phyloP scores from a whole-genome alignment of 1,140 invertebrate species.

The Orchestia grillus region DNA sequence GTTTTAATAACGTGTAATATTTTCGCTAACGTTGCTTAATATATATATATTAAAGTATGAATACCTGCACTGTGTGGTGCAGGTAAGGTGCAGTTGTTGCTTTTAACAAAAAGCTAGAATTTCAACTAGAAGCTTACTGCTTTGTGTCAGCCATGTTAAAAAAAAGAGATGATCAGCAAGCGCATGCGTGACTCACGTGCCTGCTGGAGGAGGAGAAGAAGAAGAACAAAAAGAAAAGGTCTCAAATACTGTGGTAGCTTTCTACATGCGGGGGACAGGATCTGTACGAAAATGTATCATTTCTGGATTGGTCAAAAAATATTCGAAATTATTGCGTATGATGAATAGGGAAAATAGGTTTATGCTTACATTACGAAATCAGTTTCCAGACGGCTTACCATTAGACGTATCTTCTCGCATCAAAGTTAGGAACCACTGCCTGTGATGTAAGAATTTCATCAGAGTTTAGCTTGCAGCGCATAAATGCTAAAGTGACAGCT shows the following conservation, averaged over 20 bases:
- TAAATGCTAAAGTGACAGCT: not conserved
- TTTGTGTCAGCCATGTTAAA: not conserved
- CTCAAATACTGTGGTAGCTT: not conserved
- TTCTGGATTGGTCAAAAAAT: not conserved
- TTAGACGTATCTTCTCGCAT: not conserved
- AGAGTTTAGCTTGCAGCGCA: not conserved
- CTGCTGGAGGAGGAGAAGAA: too few species aligned
- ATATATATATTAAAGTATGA: constrained; percentile 20
- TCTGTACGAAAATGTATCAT: not conserved
- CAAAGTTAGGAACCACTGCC: not conserved
- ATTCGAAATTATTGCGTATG: not conserved
- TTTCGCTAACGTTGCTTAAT: constrained; percentile 32
- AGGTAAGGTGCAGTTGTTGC: constrained; percentile 8
- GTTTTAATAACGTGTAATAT: not conserved
- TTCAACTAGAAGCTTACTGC: not conserved
- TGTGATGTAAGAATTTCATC: not conserved
- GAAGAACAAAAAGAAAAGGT: too few species aligned
- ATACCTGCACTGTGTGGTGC: not conserved
- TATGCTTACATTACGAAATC: not conserved
- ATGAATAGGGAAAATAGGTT: not conserved
- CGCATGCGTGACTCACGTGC: too few species aligned
- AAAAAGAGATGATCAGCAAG: not conserved
- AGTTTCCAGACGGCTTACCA: too few species aligned
- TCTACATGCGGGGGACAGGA: not conserved
- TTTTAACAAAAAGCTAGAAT: not conserved